phyloP scores from a whole-genome alignment of 1,140 invertebrate species.

The Coenobita brevimanus region DNA sequence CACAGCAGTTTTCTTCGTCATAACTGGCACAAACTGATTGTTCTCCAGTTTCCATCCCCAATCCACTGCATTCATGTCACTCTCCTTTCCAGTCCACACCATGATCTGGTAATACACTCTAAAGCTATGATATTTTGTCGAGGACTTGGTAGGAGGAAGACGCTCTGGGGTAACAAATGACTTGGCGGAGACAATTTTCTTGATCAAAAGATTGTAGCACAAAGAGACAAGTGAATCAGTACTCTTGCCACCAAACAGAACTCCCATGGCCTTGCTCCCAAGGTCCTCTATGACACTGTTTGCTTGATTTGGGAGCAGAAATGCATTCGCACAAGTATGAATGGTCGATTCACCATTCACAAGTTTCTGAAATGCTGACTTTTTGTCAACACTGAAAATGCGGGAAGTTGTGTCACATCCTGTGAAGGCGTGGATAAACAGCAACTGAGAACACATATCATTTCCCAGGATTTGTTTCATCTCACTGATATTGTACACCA shows the following conservation, averaged over 20 bases:
- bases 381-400: conserved; percentile 26
- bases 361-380: not conserved
- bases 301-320: not conserved
- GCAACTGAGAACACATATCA: conserved; percentile 30
- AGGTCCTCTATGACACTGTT: conserved; percentile 1
- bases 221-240: conserved; percentile 5
- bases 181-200: too few species aligned
- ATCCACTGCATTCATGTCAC: not conserved
- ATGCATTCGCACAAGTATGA: not conserved
- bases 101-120: not conserved
- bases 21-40: conserved; percentile 1
- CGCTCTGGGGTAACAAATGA: too few species aligned
- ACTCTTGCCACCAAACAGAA: conserved; percentile 30
- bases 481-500: conserved; percentile 22
- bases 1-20: not conserved
- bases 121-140: not conserved
- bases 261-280: conserved; percentile 25
- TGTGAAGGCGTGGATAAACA: conserved; percentile 14
- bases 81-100: too few species aligned
- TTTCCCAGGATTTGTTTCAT: conserved; percentile 14
- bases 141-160: not conserved
- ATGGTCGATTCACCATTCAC: conserved; percentile 8
- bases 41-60: not conserved
- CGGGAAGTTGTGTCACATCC: conserved; percentile 25
- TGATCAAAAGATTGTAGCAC: conserved; percentile 12